Conservation (phyloP, 2,888 invertebrate species). For the Priocnemis perturbator region DNA sequence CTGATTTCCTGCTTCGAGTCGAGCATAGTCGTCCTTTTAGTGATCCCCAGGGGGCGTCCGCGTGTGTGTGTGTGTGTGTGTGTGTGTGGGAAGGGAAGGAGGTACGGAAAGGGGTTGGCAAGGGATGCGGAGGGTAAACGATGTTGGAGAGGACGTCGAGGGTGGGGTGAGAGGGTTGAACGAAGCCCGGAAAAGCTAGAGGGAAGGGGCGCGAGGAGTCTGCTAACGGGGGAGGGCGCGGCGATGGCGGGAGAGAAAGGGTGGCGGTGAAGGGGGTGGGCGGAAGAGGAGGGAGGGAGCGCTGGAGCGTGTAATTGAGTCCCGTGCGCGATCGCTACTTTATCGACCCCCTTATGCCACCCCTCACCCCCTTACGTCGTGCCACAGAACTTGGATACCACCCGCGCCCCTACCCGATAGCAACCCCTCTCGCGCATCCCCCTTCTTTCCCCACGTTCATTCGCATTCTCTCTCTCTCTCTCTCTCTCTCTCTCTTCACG, state of each 20-base stretch:
- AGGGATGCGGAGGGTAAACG: slow-evolving; percentile 43
- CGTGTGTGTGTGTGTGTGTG: slow-evolving; percentile 30
- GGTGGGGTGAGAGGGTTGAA: slow-evolving; percentile 17
- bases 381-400: slow-evolving; percentile 29
- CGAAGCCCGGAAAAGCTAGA: slow-evolving; percentile 21
- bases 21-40: slow-evolving; percentile 58
- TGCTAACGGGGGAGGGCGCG: slow-evolving; percentile 14
- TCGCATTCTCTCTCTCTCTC: slow-evolving; percentile 40
- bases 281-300: slow-evolving; percentile 51
- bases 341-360: slow-evolving; percentile 71
- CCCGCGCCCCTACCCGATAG: slow-evolving; percentile 36
- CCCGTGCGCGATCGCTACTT: slow-evolving; percentile 74
- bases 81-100: slow-evolving; percentile 48
- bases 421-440: slow-evolving; percentile 25
- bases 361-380: slow-evolving; percentile 12
- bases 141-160: slow-evolving; percentile 10
- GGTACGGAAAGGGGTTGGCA: slow-evolving; percentile 36
- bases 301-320: slow-evolving; percentile 75
- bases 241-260: slow-evolving; percentile 5
- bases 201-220: slow-evolving; percentile 32
- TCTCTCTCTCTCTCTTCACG: slow-evolving; percentile 24
- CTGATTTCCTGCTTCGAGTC: slow-evolving; percentile 59
- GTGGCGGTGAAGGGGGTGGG: slow-evolving; percentile 9
- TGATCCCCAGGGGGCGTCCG: slow-evolving; percentile 60
- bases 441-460: slow-evolving; percentile 42